Evolutionary conservation across 2,888 invertebrate species (phyloP), one percentile per base, ranked within the genome.

Genomic region (Diaphora mendica): DNA sequence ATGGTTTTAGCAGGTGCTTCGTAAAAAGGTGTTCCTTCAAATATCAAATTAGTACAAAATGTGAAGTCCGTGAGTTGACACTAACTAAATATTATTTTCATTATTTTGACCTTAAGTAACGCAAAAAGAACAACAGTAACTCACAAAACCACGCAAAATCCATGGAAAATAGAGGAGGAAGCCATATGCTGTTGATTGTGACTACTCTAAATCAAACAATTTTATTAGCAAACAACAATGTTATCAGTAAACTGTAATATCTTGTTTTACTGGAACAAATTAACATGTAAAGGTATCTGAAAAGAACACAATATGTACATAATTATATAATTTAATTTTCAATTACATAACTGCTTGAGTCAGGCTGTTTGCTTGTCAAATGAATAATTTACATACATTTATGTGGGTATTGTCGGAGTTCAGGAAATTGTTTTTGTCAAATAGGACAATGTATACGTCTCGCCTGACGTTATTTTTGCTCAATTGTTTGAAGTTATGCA

Each of bases 391-490:
- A 26, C 55, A 39, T 55, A 26, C 39, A 55, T 51, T 44, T 23
- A 23, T 30, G 65, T 17, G 15, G 23, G 30, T 42, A 59, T 20
- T 69, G 65, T 55, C 0, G 66, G 72, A 66, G 64, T 42, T 79
- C 70, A 30, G 74, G 35, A 15, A n/a, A 44, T 39, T 70, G 11
- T 13, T 30, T 68, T 26, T 72, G 42, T 66, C 17, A 39, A 13
- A 30, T 30, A 72, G 64, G 71, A 72, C 30, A 68, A 59, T 26
- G 64, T 44, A 13, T 35, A 23, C 42, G 30, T 15, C 26, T 23
- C 33, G n/a, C n/a, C 17, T 44, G 35, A 15, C 20, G 65, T 15
- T 35, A 39, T 68, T 2, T 68, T 44, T 55, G 13, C 55, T 39
- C 39, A 51, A 30, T 44, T 67, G 23, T 48, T 48, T 48, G 30